Evolutionary conservation across 1,140 invertebrate species (phyloP), one percentile per base, ranked within the genome.

Genomic region (Drosophila sp.): DNA sequence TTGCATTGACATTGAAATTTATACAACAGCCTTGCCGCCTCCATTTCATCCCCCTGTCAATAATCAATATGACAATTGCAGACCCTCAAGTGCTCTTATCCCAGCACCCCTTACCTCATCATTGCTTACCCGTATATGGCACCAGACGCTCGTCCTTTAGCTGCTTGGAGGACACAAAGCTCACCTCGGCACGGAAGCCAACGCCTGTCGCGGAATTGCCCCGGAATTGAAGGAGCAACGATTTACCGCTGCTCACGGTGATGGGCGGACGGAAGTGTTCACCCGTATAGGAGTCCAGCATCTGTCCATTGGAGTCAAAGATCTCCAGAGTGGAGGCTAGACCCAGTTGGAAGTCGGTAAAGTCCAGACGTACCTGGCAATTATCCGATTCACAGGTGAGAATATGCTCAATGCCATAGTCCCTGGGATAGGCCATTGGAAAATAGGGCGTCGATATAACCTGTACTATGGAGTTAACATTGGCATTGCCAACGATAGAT

Each of bases 301-400:
- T 93, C 87, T 95, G 93, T 7, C 94, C 94, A 80, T 95, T 95
- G 90, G 93, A 95, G 90, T 96, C 95, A 66, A 95, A 95, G 89
- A 96, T 95, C 93, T 96, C 95, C 72, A 96, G 93, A 7, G 95
- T 94, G 0, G 95, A 96, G 36, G 94, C 94, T 1, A 94, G 89
- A 0, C 95, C 94, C 54, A 96, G 89, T 72, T 95, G 94, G 79
- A 95, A 96, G 80, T 96, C 95, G 3, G 94, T 94, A 76, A 96
- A 96, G 50, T 95, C 92, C 29, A 96, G 77, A 48, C 94, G 93
- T 32, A 96, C 93, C 14, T 93, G 91, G 74, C 95, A 95, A 4
- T 92, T 92, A 14, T 93, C 92, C 34, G 91, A 80, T 61, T 91
- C 83, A 81, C 95, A 95, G 11, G 93, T 94, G 21, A 96, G 93